These are phyloP conservation scores for Calephelis perditalis DNA, from an alignment of 2,888 invertebrate species.

Conservation along the genomic window DNA sequence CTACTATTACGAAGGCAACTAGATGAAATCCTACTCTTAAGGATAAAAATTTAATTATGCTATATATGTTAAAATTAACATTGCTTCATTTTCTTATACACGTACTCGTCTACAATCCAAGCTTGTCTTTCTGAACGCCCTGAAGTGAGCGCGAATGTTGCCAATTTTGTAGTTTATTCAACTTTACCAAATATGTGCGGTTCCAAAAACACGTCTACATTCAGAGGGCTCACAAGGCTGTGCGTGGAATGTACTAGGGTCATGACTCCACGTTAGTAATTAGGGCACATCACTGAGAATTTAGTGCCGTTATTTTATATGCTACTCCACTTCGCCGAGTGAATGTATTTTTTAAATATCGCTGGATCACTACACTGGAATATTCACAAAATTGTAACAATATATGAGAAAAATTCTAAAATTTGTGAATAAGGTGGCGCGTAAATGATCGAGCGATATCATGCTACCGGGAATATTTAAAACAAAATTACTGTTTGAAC, in stretches of 20 bases:
- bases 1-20: constrained; percentile 76
- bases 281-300: constrained; percentile 34
- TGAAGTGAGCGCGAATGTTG: neutral
- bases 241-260: constrained; percentile 1
- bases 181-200: too few species aligned
- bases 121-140: neutral
- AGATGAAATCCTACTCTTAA: constrained; percentile 77
- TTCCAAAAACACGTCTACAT: too few species aligned
- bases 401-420: constrained; percentile 55
- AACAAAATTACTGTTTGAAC: constrained; percentile 52
- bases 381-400: constrained; percentile 30
- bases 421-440: constrained; percentile 55
- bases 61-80: constrained; percentile 76
- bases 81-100: constrained; percentile 69
- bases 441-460: constrained; percentile 55
- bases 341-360: constrained; percentile 2
- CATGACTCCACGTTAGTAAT: constrained; percentile 30
- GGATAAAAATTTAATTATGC: constrained; percentile 75
- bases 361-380: constrained; percentile 21
- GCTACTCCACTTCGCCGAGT: constrained; percentile 30
- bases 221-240: too few species aligned
- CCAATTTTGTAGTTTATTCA: too few species aligned
- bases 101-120: constrained; percentile 39
- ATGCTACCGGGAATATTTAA: constrained; percentile 45
- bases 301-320: constrained; percentile 60